Conservation (phyloP, 2,888 invertebrate species). For the Ganaspis brasiliensis region DNA sequence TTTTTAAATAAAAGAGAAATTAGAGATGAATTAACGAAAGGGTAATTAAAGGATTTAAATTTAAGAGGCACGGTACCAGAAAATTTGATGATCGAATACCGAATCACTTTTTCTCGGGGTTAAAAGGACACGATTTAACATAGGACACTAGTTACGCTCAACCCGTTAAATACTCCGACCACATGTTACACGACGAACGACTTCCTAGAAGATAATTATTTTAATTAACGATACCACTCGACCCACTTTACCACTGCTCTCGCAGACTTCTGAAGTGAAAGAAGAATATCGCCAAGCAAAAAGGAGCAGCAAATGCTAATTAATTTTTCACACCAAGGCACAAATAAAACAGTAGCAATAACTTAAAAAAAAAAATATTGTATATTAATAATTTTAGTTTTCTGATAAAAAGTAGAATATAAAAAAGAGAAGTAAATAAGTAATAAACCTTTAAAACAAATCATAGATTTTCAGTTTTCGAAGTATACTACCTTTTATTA, state of each 20-base stretch:
- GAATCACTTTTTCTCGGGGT: not conserved
- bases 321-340: conserved; percentile 17
- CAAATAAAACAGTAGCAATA: not conserved
- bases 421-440: too few relatives aligned
- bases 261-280: conserved; percentile 15
- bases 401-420: too few relatives aligned
- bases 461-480: too few relatives aligned
- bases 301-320: conserved; percentile 28
- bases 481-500: too few relatives aligned
- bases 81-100: conserved; percentile 26
- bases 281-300: not conserved
- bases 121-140: conserved; percentile 44
- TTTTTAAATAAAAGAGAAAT: too few relatives aligned
- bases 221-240: conserved; percentile 53
- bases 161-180: conserved; percentile 50
- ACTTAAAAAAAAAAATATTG: too few relatives aligned
- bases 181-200: conserved; percentile 53
- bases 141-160: conserved; percentile 52
- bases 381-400: too few relatives aligned
- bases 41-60: not conserved
- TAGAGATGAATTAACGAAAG: too few relatives aligned
- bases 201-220: conserved; percentile 49
- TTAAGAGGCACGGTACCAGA: not conserved
- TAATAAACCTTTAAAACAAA: too few relatives aligned
- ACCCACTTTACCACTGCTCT: conserved; percentile 29